Conservation (phyloP, 2,888 invertebrate genomes). For the Lordiphosa andalusiaca region DNA sequence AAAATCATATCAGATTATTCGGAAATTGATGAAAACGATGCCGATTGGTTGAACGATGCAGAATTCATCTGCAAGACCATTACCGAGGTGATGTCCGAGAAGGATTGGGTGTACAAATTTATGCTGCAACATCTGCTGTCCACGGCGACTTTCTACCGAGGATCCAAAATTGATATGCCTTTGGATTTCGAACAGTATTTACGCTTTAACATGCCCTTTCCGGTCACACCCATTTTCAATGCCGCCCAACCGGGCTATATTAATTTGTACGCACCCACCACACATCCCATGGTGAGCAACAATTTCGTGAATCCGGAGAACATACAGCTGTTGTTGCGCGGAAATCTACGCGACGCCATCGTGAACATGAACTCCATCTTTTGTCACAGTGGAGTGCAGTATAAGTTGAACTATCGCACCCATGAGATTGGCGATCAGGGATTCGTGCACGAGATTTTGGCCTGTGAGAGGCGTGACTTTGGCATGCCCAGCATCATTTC, state of each 20-base stretch:
- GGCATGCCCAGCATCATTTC: slow-evolving; percentile 54
- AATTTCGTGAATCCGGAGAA: slow-evolving; percentile 50
- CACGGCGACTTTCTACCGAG: slow-evolving; percentile 53
- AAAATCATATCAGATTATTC: slow-evolving; percentile 45
- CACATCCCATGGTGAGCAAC: slow-evolving; percentile 47
- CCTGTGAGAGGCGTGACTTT: slow-evolving; percentile 38
- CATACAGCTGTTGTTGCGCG: slow-evolving; percentile 45
- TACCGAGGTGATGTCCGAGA: slow-evolving; percentile 42
- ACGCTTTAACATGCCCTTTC: slow-evolving; percentile 47
- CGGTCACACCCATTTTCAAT: slow-evolving; percentile 52
- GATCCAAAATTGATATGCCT: slow-evolving; percentile 53
- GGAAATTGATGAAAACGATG: slow-evolving; percentile 43
- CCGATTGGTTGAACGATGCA: slow-evolving; percentile 45
- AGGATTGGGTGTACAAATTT: slow-evolving; percentile 46
- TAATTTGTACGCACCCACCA: slow-evolving; percentile 31
- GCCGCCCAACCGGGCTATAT: slow-evolving; percentile 47
- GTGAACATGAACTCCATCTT: slow-evolving; percentile 20
- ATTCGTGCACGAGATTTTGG: slow-evolving; percentile 54
- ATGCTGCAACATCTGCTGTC: slow-evolving; percentile 35
- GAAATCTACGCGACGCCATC: slow-evolving; percentile 47
- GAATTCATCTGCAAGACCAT: slow-evolving; percentile 37
- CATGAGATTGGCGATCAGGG: slow-evolving; percentile 59
- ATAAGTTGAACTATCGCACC: slow-evolving; percentile 47
- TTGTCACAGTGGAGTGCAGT: slow-evolving; percentile 41
- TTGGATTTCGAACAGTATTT: slow-evolving; percentile 49